Evolutionary conservation across 2,888 invertebrate species (phyloP).

Genomic region (Rosalia funebris): DNA sequence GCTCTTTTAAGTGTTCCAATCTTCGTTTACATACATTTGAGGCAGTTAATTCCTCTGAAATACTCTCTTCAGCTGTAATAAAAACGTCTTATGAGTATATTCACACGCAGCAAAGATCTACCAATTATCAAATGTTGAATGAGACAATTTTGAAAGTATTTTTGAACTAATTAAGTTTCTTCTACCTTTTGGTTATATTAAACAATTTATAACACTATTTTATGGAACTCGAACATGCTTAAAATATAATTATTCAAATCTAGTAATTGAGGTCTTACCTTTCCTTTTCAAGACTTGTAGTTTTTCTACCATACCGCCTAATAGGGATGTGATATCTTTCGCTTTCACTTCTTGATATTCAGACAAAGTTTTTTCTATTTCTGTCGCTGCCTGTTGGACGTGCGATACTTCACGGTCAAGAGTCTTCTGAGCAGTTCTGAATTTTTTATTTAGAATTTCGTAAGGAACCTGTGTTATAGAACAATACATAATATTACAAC

Average conservation of each 20-base stretch:
- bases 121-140: too few relatives aligned
- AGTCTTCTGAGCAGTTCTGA: slow-evolving; percentile 93
- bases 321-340: slow-evolving; percentile 80
- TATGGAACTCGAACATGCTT: too few relatives aligned
- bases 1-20: slow-evolving; percentile 89
- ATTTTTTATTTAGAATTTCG: slow-evolving; percentile 96
- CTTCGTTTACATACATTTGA: slow-evolving; percentile 92
- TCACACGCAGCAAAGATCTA: too few relatives aligned
- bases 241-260: too few relatives aligned
- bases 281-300: slow-evolving; percentile 81
- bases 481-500: neutral
- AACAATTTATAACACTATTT: too few relatives aligned
- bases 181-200: too few relatives aligned
- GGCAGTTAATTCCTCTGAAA: slow-evolving; percentile 90
- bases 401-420: slow-evolving; percentile 93
- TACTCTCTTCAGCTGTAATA: slow-evolving; percentile 84
- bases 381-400: slow-evolving; percentile 81
- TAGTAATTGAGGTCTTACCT: slow-evolving; percentile 30
- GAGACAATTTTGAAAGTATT: too few relatives aligned
- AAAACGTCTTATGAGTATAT: neutral
- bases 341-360: slow-evolving; percentile 67
- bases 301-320: slow-evolving; percentile 88
- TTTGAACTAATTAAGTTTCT: too few relatives aligned
- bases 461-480: slow-evolving; percentile 83
- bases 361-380: slow-evolving; percentile 78